These are phyloP conservation scores for Chiridota heheva DNA, from an alignment of 35 echinoderm and acorn worm genomes.

Conservation along the genomic window DNA sequence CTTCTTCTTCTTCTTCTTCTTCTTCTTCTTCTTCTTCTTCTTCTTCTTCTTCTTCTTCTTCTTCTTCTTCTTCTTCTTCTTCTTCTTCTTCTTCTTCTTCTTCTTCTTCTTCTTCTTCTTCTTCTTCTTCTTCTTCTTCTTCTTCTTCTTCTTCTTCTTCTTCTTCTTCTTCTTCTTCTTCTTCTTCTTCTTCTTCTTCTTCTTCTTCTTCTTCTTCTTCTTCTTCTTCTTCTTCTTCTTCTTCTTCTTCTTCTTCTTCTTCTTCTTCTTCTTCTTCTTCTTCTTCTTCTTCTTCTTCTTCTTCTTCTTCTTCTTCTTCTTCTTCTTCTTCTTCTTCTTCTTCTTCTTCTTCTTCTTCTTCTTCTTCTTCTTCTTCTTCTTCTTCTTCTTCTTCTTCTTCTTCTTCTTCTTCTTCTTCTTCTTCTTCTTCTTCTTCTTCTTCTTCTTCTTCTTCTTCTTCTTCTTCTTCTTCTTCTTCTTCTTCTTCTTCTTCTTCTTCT, in stretches of 20 bases:
- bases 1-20: slow-evolving; percentile 34
- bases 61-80: slow-evolving; percentile 34
- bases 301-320: no score
- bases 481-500: not conserved
- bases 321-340: no score
- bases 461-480: not conserved
- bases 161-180: slow-evolving; percentile 24
- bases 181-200: slow-evolving; percentile 34
- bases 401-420: not conserved
- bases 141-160: slow-evolving; percentile 34
- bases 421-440: not conserved
- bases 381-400: not conserved
- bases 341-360: no score
- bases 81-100: slow-evolving; percentile 34
- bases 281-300: no score
- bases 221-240: no score
- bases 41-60: slow-evolving; percentile 34
- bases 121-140: slow-evolving; percentile 34
- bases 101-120: slow-evolving; percentile 34
- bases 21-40: slow-evolving; percentile 34
- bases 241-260: no score
- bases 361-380: not conserved
- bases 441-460: not conserved
- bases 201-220: slow-evolving; percentile 34
- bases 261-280: no score